These are phyloP conservation scores for Epinotia nisella DNA, from an alignment of 2,888 invertebrate genomes.

Conservation along the genomic window DNA sequence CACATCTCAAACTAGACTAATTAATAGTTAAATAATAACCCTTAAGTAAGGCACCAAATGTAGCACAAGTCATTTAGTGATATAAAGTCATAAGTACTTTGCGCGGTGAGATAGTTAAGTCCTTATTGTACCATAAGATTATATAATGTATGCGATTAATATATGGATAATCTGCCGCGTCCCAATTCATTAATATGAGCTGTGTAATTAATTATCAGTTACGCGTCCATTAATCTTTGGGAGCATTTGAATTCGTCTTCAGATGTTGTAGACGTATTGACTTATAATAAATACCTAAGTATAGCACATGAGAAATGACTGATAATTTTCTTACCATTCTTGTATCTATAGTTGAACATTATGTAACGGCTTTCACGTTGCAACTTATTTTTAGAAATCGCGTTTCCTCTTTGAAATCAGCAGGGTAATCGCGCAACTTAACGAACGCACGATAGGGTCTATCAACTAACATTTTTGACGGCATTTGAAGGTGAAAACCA, in stretches of 20 bases:
- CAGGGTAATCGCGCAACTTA: neutral
- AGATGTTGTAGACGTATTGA: neutral
- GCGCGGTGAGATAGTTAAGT: slow-evolving; percentile 1
- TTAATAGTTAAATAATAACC: slow-evolving; percentile 39
- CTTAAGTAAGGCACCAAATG: slow-evolving; percentile 31
- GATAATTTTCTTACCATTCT: neutral
- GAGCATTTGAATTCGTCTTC: slow-evolving; percentile 9
- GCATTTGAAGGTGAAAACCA: too few relatives aligned
- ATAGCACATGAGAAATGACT: neutral
- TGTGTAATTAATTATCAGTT: slow-evolving; percentile 51
- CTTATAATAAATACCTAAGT: neutral
- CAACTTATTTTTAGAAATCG: neutral
- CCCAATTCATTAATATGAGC: slow-evolving; percentile 48
- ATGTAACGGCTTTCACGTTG: neutral
- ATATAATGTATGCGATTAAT: slow-evolving; percentile 25
- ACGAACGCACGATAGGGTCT: neutral
- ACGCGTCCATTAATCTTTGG: slow-evolving; percentile 40
- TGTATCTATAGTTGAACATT: neutral
- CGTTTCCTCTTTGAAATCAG: neutral
- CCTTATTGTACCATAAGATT: slow-evolving; percentile 5
- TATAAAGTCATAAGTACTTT: slow-evolving; percentile 3
- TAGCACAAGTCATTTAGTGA: neutral
- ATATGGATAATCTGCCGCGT: slow-evolving; percentile 46
- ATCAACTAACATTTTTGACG: too few relatives aligned
- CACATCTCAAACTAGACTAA: slow-evolving; percentile 43